A percentile compares a stretch with the other conserved stretches of the same genome.
Conservation (phyloP, 2,797 vertebrate genomes). For the Clarias platycephalus region DNA sequence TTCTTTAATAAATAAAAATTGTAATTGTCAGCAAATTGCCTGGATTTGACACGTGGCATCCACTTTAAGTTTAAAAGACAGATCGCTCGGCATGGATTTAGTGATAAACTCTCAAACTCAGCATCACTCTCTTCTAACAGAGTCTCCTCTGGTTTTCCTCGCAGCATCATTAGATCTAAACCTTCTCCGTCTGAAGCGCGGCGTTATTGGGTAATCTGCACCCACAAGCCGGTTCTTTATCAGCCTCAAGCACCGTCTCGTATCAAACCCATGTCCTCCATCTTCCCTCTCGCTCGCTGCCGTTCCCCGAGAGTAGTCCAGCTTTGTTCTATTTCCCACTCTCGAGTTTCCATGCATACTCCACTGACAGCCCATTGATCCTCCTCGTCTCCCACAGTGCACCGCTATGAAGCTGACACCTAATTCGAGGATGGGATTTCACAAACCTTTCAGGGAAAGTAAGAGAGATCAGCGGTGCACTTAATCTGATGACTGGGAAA, state of each 20-base stretch:
- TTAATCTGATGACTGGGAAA: constrained; percentile 52
- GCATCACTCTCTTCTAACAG: not conserved
- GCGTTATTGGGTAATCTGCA: not conserved
- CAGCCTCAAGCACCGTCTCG: constrained; percentile 23
- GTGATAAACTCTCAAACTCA: not conserved
- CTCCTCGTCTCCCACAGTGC: constrained; percentile 59
- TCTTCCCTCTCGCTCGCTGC: constrained; percentile 31
- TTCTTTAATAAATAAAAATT: not conserved
- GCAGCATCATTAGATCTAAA: not conserved
- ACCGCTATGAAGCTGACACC: constrained; percentile 64
- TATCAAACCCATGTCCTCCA: not conserved
- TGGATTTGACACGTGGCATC: too few relatives aligned
- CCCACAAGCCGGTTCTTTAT: not conserved
- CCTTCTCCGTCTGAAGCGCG: not conserved
- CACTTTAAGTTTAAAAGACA: not conserved
- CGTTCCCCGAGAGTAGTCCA: constrained; percentile 24
- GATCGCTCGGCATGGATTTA: not conserved
- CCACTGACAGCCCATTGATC: constrained; percentile 65
- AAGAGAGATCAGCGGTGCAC: constrained; percentile 52
- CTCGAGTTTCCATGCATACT: constrained; percentile 25
- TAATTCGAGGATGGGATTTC: constrained; percentile 64
- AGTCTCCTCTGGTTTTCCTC: not conserved
- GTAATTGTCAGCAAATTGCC: too few relatives aligned
- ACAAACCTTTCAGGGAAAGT: constrained; percentile 59
- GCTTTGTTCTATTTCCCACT: constrained; percentile 43